These are phyloP conservation scores for Neomonachus schauinslandi DNA, from an alignment of 2,113 vertebrate genomes.

Conservation along the genomic window DNA sequence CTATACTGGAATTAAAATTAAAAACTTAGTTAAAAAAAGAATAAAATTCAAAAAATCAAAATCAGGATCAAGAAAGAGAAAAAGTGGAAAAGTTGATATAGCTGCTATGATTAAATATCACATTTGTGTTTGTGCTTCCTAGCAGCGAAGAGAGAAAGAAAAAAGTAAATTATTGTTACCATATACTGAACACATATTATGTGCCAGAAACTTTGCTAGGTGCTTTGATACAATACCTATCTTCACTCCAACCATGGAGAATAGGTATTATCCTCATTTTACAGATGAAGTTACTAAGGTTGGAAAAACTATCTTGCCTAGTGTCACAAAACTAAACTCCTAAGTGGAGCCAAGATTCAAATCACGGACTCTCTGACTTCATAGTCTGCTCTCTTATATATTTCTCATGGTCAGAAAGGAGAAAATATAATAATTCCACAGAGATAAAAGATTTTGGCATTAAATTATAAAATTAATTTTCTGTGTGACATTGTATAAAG, in stretches of 20 bases:
- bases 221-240: background rate
- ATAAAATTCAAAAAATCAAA: constrained; percentile 24
- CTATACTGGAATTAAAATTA: background rate
- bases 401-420: constrained; percentile 48
- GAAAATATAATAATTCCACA: constrained; percentile 32
- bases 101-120: background rate
- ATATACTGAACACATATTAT: background rate
- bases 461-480: constrained; percentile 70
- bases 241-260: background rate
- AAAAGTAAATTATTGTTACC: constrained; percentile 11
- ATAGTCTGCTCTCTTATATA: background rate
- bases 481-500: constrained; percentile 64
- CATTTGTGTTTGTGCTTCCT: background rate
- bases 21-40: background rate
- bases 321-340: background rate
- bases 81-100: background rate
- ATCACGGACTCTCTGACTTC: constrained; percentile 44
- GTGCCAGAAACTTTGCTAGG: background rate
- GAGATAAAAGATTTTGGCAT: constrained; percentile 43
- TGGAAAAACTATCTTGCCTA: background rate
- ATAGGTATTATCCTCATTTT: background rate
- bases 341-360: background rate
- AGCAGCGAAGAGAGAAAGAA: background rate
- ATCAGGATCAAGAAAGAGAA: background rate
- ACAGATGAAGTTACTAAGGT: background rate